phyloP scores from a whole-genome alignment of 2,797 vertebrate genomes.

The Siniperca obscura region DNA sequence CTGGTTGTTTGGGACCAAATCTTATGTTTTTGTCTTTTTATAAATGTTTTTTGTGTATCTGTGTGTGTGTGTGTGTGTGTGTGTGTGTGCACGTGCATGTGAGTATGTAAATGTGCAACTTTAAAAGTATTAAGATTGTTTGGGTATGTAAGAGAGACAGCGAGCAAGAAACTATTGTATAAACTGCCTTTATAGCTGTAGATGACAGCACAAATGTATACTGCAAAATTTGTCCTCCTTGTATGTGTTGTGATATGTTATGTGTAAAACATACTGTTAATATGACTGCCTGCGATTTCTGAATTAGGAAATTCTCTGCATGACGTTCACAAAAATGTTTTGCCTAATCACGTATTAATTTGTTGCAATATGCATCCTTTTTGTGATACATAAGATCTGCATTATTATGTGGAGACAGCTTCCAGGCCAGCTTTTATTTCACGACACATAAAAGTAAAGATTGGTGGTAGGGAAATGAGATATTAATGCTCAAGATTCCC shows the following conservation, averaged over 20 bases:
- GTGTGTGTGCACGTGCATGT: background rate
- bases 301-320: constrained; percentile 31
- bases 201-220: constrained; percentile 50
- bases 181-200: constrained; percentile 66
- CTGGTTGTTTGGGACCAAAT: constrained; percentile 73
- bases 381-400: constrained; percentile 38
- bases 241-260: constrained; percentile 16
- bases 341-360: constrained; percentile 35
- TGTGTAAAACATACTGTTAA: constrained; percentile 36
- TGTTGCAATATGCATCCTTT: constrained; percentile 43
- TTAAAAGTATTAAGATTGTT: constrained; percentile 66
- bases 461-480: constrained; percentile 45
- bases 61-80: constrained; percentile 2
- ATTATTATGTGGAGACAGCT: constrained; percentile 33
- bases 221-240: constrained; percentile 39
- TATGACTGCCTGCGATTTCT: constrained; percentile 20
- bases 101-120: constrained; percentile 37
- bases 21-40: constrained; percentile 20
- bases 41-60: background rate
- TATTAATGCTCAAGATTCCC: constrained; percentile 46
- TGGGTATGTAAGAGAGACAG: constrained; percentile 20
- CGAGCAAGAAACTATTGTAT: constrained; percentile 28
- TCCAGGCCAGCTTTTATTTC: constrained; percentile 41
- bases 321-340: constrained; percentile 40
- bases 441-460: constrained; percentile 45